Percentiles rank a stretch among this genome's conserved stretches.
phyloP scores from a whole-genome alignment of 2,797 vertebrate genomes.

The Coilia nasus region DNA sequence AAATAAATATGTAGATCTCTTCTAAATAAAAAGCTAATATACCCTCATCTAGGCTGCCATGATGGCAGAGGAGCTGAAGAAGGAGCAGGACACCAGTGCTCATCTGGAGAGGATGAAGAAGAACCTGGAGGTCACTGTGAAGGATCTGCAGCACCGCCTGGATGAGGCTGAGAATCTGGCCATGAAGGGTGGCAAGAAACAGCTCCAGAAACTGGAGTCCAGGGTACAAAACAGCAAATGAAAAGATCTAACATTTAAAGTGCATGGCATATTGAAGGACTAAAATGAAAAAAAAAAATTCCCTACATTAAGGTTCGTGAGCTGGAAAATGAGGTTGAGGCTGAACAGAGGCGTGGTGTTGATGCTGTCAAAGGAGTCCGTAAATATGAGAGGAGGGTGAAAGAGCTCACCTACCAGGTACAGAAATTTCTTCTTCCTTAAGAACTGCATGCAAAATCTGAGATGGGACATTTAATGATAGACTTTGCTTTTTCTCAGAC shows the following conservation, averaged over 20 bases:
- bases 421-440: neutral
- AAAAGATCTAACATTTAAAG: no score
- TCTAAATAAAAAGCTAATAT: neutral
- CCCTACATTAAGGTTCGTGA: constrained; percentile 72
- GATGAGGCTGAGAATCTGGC: constrained; percentile 91
- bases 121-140: constrained; percentile 84
- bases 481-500: constrained; percentile 63
- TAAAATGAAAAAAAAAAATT: neutral
- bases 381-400: constrained; percentile 80
- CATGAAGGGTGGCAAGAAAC: constrained; percentile 90
- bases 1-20: neutral
- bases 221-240: constrained; percentile 70
- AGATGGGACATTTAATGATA: no score
- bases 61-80: constrained; percentile 93
- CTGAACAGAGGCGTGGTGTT: constrained; percentile 75
- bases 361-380: constrained; percentile 78
- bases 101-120: constrained; percentile 91
- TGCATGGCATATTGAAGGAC: no score
- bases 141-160: constrained; percentile 85
- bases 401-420: constrained; percentile 84
- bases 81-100: constrained; percentile 88
- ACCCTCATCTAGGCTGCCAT: constrained; percentile 78
- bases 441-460: no score
- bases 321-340: constrained; percentile 79
- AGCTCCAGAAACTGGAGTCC: constrained; percentile 78